phyloP scores from a whole-genome alignment of 2,113 vertebrate genomes.

The Eclectus roratus region DNA sequence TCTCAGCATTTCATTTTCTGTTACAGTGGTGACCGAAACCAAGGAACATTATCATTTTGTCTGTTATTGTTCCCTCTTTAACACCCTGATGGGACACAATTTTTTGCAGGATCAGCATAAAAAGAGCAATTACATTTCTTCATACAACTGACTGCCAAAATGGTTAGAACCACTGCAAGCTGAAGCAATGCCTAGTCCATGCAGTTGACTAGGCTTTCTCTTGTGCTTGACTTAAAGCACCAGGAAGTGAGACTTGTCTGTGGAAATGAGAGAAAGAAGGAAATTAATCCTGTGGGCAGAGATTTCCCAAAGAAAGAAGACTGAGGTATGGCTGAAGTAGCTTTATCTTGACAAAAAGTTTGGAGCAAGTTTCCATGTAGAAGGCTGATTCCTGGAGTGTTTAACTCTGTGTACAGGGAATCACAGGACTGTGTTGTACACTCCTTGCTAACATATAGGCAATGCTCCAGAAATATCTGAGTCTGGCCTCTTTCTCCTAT shows the following conservation, averaged over 20 bases:
- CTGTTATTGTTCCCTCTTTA: not conserved
- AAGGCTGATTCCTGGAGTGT: not conserved
- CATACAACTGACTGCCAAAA: not conserved
- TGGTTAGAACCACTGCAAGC: not conserved
- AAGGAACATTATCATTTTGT: not conserved
- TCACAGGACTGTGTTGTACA: not conserved
- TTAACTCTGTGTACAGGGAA: not conserved
- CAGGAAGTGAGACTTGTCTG: not conserved
- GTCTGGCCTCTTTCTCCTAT: not conserved
- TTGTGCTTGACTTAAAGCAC: not conserved
- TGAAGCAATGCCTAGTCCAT: not conserved
- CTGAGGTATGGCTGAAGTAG: not conserved
- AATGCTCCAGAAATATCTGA: not conserved
- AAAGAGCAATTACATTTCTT: not conserved
- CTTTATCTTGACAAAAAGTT: not conserved
- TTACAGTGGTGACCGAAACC: not conserved
- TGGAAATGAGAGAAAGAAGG: not conserved
- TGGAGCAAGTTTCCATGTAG: not conserved
- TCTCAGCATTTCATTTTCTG: not conserved
- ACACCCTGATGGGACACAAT: rapidly evolving
- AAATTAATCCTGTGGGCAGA: not conserved
- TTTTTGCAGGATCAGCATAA: not conserved
- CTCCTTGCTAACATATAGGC: not conserved
- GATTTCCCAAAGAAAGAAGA: not conserved
- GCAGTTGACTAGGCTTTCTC: not conserved